These are phyloP conservation scores for Meles meles DNA, from an alignment of 2,113 vertebrate genomes.

Conservation along the genomic window DNA sequence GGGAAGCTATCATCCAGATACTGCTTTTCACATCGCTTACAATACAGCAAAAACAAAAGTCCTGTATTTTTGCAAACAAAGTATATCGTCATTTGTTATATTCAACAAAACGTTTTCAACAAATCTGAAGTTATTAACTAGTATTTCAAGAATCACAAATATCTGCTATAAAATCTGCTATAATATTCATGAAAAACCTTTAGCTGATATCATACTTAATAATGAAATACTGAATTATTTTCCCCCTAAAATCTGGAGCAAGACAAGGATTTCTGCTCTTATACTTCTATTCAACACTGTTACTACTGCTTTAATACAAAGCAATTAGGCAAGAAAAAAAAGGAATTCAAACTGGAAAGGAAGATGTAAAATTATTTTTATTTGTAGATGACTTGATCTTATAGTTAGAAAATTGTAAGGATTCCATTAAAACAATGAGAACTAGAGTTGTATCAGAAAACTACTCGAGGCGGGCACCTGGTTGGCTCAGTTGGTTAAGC, in stretches of 20 bases:
- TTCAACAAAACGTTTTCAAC: neutral
- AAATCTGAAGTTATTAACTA: neutral
- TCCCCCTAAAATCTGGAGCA: neutral
- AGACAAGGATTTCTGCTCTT: neutral
- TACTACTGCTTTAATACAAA: neutral
- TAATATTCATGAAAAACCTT: neutral
- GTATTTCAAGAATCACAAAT: conserved; percentile 4
- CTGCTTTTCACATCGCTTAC: neutral
- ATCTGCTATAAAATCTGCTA: neutral
- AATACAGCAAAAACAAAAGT: neutral
- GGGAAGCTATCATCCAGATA: neutral
- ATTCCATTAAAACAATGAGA: neutral
- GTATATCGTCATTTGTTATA: neutral
- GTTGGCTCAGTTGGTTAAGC: neutral
- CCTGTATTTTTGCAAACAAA: neutral
- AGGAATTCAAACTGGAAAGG: neutral
- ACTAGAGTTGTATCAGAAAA: neutral
- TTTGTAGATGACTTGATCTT: neutral
- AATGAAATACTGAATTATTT: neutral
- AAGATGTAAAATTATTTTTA: neutral
- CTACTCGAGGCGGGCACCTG: neutral
- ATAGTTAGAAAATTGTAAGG: neutral
- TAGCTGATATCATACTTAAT: neutral
- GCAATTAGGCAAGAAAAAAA: neutral
- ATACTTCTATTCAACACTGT: neutral